Percentiles rank a stretch among this genome's conserved stretches.
These are phyloP conservation scores for Drosophila miranda DNA, from an alignment of 1,140 invertebrate species.

Conservation along the genomic window DNA sequence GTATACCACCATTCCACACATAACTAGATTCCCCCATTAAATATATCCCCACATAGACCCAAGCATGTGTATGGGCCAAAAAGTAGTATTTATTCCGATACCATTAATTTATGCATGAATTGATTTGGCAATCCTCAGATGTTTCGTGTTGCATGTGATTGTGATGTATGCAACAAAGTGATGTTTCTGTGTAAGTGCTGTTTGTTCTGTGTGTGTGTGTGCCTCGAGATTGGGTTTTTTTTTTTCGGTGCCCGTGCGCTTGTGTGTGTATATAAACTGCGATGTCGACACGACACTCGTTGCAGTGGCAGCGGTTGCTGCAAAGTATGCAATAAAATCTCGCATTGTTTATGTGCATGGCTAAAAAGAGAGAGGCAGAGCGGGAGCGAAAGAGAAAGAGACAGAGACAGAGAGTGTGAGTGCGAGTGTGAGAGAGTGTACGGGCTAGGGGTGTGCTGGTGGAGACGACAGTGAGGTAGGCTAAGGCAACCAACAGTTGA, in stretches of 20 bases:
- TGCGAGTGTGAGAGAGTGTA: background rate
- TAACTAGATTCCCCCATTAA: constrained; percentile 8
- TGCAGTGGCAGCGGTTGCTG: constrained; percentile 57
- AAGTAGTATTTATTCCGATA: background rate
- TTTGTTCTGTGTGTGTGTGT: constrained; percentile 7
- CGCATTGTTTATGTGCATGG: constrained; percentile 76
- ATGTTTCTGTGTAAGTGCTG: constrained; percentile 15
- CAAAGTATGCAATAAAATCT: constrained; percentile 80
- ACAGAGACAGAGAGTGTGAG: background rate
- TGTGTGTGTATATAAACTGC: constrained; percentile 51
- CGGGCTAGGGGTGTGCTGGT: constrained; percentile 15
- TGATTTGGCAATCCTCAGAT: constrained; percentile 46
- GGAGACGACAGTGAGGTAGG: constrained; percentile 69
- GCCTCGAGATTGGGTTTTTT: background rate
- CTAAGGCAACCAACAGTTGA: constrained; percentile 78
- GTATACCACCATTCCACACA: constrained; percentile 3
- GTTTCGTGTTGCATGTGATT: constrained; percentile 64
- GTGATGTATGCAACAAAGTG: constrained; percentile 71
- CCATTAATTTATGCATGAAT: constrained; percentile 38
- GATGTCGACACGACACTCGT: constrained; percentile 59
- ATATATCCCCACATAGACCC: background rate
- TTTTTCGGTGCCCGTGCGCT: constrained; percentile 1
- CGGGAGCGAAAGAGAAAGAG: background rate
- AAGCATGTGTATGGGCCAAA: background rate
- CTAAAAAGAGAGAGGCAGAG: constrained; percentile 3